Percentiles rank a stretch among this genome's conserved stretches.
phyloP scores from a whole-genome alignment of 2,113 vertebrate genomes.

The Porphyrio hochstetteri region DNA sequence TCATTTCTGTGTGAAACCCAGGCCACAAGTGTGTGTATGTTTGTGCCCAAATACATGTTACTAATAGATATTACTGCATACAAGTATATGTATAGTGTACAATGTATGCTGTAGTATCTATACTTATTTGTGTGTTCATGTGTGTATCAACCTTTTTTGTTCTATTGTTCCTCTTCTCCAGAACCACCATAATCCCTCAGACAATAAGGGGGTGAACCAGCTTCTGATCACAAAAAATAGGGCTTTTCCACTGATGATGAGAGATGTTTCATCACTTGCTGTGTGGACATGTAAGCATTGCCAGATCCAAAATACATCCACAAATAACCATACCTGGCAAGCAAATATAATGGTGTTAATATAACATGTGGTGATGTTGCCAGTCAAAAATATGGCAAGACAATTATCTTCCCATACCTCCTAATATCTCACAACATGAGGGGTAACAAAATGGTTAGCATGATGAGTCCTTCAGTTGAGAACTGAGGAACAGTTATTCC shows the following conservation, averaged over 20 bases:
- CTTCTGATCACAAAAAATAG: neutral
- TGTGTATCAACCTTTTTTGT: neutral
- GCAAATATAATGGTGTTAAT: neutral
- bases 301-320: neutral
- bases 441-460: neutral
- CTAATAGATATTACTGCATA: neutral
- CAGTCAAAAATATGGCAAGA: neutral
- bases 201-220: neutral
- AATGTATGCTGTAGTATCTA: rapidly evolving
- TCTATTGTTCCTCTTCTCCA: neutral
- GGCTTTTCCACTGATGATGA: neutral
- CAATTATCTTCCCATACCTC: neutral
- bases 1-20: neutral
- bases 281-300: neutral
- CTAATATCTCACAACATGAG: neutral
- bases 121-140: rapidly evolving
- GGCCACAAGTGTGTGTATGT: neutral
- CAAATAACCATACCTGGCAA: neutral
- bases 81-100: neutral
- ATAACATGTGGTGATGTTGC: neutral
- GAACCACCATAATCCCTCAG: neutral
- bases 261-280: neutral
- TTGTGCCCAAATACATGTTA: neutral
- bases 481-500: neutral
- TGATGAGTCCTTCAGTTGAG: neutral